Evolutionary conservation across 92 coral and sea anemone species (phyloP).

Genomic region (Epizoanthus fatuus): DNA sequence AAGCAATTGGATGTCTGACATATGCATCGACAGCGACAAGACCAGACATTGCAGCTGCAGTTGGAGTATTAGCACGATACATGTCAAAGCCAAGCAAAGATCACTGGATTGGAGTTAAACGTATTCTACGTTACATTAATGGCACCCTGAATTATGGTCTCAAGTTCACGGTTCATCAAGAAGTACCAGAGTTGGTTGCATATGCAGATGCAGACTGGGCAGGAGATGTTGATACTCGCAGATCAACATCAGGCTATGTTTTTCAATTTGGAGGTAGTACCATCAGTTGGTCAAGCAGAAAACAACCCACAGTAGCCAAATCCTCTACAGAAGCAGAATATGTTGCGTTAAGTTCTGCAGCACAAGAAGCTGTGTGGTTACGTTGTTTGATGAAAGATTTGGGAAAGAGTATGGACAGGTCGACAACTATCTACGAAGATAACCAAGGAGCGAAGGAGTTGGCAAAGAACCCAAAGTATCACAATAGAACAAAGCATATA

Average conservation of each 20-base stretch:
- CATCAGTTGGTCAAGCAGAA: not conserved
- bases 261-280: slow-evolving; percentile 43
- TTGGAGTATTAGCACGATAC: slow-evolving; percentile 50
- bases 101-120: slow-evolving; percentile 55
- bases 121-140: slow-evolving; percentile 62
- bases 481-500: slow-evolving; percentile 73
- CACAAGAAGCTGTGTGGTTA: slow-evolving; percentile 60
- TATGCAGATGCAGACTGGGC: too few species aligned
- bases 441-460: slow-evolving; percentile 73
- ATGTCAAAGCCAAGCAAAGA: slow-evolving; percentile 55
- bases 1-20: slow-evolving; percentile 73
- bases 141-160: slow-evolving; percentile 72
- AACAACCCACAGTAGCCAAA: slow-evolving; percentile 58
- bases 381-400: slow-evolving; percentile 42
- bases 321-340: slow-evolving; percentile 70
- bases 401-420: slow-evolving; percentile 11
- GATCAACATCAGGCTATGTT: slow-evolving; percentile 41
- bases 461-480: slow-evolving; percentile 69
- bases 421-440: slow-evolving; percentile 61
- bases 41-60: slow-evolving; percentile 62
- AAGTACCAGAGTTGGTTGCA: slow-evolving; percentile 1
- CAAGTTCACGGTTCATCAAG: slow-evolving; percentile 43
- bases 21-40: slow-evolving; percentile 72
- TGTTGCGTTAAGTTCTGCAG: slow-evolving; percentile 55
- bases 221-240: slow-evolving; percentile 46